phyloP scores from a whole-genome alignment of 2,888 invertebrate species.

The Slavum lentiscoides region DNA sequence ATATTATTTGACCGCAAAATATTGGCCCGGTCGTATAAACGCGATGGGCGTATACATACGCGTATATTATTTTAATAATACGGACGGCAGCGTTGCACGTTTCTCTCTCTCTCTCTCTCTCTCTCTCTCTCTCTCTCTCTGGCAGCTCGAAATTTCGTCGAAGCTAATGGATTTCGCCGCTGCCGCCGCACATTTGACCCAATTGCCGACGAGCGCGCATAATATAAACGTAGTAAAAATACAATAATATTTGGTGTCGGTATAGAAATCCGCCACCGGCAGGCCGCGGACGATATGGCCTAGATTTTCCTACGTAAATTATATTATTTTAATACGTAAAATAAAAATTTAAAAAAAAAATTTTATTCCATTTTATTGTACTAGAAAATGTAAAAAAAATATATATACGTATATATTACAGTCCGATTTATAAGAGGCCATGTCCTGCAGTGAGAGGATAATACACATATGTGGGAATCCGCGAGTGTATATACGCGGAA shows the following conservation, averaged over 20 bases:
- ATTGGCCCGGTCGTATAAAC: neutral
- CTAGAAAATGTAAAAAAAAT: too few relatives aligned
- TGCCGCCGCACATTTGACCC: conserved; percentile 15
- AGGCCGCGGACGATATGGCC: neutral
- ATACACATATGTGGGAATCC: too few relatives aligned
- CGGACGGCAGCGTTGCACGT: conserved; percentile 11
- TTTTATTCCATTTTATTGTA: too few relatives aligned
- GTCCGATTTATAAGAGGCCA: too few relatives aligned
- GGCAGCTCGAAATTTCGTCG: conserved; percentile 20
- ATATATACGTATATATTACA: too few relatives aligned
- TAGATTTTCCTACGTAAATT: conserved; percentile 5
- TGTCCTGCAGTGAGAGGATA: too few relatives aligned
- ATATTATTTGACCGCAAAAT: neutral
- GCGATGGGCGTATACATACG: too few relatives aligned
- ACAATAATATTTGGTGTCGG: neutral
- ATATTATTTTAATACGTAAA: neutral
- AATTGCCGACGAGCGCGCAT: conserved; percentile 11
- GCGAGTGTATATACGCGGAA: too few relatives aligned
- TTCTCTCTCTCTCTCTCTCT: too few relatives aligned
- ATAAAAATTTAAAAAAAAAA: too few relatives aligned
- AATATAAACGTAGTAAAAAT: neutral
- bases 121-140: too few relatives aligned
- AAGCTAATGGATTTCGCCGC: conserved; percentile 36
- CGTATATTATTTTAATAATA: too few relatives aligned
- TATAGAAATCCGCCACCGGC: neutral